phyloP scores from a whole-genome alignment of 2,113 vertebrate genomes.

The Ageneiosus marmoratus region DNA sequence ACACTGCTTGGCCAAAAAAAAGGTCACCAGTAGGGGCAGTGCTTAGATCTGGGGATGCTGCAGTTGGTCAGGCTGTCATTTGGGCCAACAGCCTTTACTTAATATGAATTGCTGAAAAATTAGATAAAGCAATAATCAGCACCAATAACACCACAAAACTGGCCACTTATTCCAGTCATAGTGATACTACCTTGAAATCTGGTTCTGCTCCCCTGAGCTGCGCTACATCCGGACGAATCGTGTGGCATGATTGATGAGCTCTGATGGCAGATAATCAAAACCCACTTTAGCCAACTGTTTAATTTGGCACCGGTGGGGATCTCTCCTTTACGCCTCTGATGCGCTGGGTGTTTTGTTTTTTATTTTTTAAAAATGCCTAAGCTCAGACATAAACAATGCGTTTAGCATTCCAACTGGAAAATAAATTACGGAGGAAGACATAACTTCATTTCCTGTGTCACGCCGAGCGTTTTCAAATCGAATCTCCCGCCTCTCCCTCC shows the following conservation, averaged over 20 bases:
- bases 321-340: constrained; percentile 69
- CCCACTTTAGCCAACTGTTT: constrained; percentile 76
- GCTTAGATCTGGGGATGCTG: no score
- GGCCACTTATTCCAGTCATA: constrained; percentile 18
- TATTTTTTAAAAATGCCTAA: constrained; percentile 69
- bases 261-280: constrained; percentile 76
- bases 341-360: constrained; percentile 55
- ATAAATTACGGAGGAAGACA: constrained; percentile 76
- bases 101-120: neutral
- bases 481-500: constrained; percentile 68
- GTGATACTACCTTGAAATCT: constrained; percentile 29
- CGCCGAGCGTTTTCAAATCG: constrained; percentile 67
- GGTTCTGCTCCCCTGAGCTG: constrained; percentile 31
- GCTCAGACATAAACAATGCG: constrained; percentile 80
- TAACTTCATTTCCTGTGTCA: constrained; percentile 81
- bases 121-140: neutral
- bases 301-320: constrained; percentile 75
- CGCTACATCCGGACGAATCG: constrained; percentile 60
- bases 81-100: neutral
- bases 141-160: neutral
- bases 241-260: constrained; percentile 79
- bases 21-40: no score
- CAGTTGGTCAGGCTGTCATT: no score
- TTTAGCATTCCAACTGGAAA: constrained; percentile 75
- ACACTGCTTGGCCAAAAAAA: no score